Conservation (phyloP, 2,113 vertebrate genomes). For the Eubucco bourcierii region DNA sequence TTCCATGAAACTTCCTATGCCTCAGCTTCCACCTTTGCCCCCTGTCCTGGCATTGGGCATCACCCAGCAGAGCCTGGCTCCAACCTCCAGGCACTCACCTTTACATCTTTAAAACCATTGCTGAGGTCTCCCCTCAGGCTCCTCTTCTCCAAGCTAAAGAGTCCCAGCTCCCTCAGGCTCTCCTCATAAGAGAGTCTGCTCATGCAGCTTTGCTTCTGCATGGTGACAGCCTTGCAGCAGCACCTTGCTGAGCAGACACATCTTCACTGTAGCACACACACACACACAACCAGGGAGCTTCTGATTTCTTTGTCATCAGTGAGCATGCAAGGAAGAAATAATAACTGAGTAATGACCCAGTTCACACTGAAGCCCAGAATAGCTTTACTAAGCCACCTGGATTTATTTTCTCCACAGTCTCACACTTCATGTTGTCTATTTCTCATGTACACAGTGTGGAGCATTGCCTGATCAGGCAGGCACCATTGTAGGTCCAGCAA, state of each 20-base stretch:
- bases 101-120: too few relatives aligned
- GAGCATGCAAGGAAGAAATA: neutral
- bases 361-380: neutral
- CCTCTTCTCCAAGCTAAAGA: too few relatives aligned
- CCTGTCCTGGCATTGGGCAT: too few relatives aligned
- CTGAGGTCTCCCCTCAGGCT: too few relatives aligned
- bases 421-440: neutral
- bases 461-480: too few relatives aligned
- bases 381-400: neutral
- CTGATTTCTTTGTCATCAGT: neutral
- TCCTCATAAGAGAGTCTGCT: too few relatives aligned
- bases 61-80: too few relatives aligned
- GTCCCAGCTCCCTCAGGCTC: too few relatives aligned
- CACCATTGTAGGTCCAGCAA: neutral
- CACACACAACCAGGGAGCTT: neutral
- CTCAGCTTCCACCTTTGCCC: too few relatives aligned
- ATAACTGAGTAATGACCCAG: neutral
- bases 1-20: too few relatives aligned
- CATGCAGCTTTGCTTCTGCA: neutral
- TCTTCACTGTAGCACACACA: neutral
- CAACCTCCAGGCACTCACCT: too few relatives aligned
- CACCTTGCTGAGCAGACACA: neutral
- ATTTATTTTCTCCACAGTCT: neutral
- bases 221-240: neutral
- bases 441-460: too few relatives aligned